Percentiles rank a stretch among this genome's conserved stretches.
These are phyloP conservation scores for Brachionus asplanchnoidis DNA, from an alignment of 1,140 invertebrate genomes.

Conservation along the genomic window DNA sequence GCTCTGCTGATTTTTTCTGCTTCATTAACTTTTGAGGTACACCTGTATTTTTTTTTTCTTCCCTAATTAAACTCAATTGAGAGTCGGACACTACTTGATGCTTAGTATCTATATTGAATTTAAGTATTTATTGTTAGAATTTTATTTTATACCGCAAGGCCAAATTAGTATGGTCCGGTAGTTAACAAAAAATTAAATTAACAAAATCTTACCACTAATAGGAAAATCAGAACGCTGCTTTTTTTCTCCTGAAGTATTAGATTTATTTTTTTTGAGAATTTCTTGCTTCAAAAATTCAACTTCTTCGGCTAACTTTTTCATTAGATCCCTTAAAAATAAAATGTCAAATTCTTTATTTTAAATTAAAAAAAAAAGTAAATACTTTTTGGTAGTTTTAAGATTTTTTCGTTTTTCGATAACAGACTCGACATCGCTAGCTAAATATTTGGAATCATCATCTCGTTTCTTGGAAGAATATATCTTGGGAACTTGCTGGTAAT, in stretches of 20 bases:
- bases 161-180: neutral
- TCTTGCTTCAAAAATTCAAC: conserved; percentile 28
- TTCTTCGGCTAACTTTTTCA: conserved; percentile 21
- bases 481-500: neutral
- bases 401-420: neutral
- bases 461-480: neutral
- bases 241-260: neutral
- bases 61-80: neutral
- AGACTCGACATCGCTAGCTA: neutral
- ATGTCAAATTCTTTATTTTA: neutral
- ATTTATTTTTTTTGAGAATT: conserved; percentile 10
- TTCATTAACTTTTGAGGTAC: neutral
- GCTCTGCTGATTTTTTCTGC: neutral
- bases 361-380: neutral
- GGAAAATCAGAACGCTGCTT: neutral
- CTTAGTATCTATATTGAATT: neutral
- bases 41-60: neutral
- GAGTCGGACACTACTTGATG: neutral
- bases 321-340: neutral
- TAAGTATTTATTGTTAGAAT: neutral
- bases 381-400: neutral
- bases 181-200: neutral
- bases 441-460: neutral
- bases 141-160: neutral
- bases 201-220: conserved; percentile 19